These are phyloP conservation scores for Andrena dorsata DNA, from an alignment of 2,888 invertebrate genomes.

Conservation along the genomic window DNA sequence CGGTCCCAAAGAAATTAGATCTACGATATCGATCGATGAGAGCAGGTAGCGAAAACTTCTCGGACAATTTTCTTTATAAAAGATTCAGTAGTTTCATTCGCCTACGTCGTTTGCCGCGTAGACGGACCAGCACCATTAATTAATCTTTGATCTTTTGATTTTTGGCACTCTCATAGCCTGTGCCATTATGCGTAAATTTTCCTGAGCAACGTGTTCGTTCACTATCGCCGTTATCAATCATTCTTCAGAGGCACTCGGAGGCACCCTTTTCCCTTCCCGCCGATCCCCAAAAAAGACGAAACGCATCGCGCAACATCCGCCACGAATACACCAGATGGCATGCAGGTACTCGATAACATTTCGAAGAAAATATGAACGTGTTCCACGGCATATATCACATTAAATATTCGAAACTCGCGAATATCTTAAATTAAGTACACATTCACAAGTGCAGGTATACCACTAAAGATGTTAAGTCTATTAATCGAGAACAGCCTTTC, in stretches of 20 bases:
- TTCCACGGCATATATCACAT: not conserved
- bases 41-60: conserved; percentile 41
- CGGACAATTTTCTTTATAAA: conserved; percentile 41
- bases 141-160: conserved; percentile 53
- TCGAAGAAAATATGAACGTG: not conserved
- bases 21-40: conserved; percentile 38
- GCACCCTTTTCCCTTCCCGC: conserved; percentile 46
- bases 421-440: not conserved
- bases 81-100: conserved; percentile 43
- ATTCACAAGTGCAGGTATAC: not conserved
- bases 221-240: conserved; percentile 43
- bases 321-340: conserved; percentile 29
- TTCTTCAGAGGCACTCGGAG: conserved; percentile 65
- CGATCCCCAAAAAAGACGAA: conserved; percentile 43
- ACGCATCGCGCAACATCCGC: conserved; percentile 16
- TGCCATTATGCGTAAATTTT: conserved; percentile 62
- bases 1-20: conserved; percentile 52
- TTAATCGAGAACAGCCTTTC: not conserved
- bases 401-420: not conserved
- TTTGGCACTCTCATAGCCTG: conserved; percentile 64
- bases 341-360: conserved; percentile 11
- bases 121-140: conserved; percentile 51
- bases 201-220: conserved; percentile 63
- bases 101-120: conserved; percentile 31
- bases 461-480: conserved; percentile 19